These are phyloP conservation scores for Actinia tenebrosa DNA, from an alignment of 64 coral and sea anemone genomes.

Conservation along the genomic window DNA sequence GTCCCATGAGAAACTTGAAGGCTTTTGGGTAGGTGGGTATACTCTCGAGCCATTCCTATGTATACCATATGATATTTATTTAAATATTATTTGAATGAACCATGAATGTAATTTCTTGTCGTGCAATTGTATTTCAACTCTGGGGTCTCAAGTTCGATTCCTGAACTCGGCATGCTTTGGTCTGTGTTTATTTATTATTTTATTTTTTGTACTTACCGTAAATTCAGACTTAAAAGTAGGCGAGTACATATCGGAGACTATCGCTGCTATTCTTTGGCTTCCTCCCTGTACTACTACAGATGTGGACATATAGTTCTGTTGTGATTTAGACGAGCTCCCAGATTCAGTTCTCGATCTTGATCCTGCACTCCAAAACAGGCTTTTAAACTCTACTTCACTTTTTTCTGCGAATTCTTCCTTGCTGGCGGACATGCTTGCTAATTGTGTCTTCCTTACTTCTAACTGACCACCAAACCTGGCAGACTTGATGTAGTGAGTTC, in stretches of 20 bases:
- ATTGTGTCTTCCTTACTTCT: conserved; percentile 22
- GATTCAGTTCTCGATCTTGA: not conserved
- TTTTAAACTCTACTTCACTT: conserved; percentile 24
- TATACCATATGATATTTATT: no score
- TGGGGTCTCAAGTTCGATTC: no score
- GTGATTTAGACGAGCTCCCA: not conserved
- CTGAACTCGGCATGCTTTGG: no score
- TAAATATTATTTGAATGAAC: no score
- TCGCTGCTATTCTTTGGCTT: conserved; percentile 26
- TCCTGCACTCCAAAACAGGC: conserved; percentile 36
- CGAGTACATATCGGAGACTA: conserved; percentile 11
- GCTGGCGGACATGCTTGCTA: not conserved
- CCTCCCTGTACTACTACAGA: conserved; percentile 29
- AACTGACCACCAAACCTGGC: conserved; percentile 39
- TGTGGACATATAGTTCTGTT: conserved; percentile 10
- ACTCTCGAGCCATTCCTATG: conserved; percentile 29
- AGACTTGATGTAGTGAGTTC: conserved; percentile 55
- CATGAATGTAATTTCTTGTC: no score
- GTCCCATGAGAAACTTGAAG: conserved; percentile 30
- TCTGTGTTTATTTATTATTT: no score
- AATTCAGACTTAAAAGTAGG: conserved; percentile 52
- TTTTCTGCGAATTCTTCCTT: conserved; percentile 1
- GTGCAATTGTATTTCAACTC: no score
- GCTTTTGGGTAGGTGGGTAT: conserved; percentile 44
- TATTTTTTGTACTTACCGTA: not conserved